Evolutionary conservation across 2,113 vertebrate species (phyloP).

Genomic region (Carassius gibelio): DNA sequence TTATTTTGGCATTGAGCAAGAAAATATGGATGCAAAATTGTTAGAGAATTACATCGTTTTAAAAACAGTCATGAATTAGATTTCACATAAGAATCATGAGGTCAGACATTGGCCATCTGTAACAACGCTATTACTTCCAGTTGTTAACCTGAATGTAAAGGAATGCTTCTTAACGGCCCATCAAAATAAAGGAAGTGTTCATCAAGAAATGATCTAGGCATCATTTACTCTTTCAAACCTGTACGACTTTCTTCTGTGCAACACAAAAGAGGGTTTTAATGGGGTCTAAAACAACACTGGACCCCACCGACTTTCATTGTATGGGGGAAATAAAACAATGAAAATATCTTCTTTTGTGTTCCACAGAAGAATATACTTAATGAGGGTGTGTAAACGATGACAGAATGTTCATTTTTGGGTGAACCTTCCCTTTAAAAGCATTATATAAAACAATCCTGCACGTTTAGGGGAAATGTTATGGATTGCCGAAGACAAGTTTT

Average conservation of each 20-base stretch:
- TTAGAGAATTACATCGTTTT: slow-evolving; percentile 7
- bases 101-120: slow-evolving; percentile 13
- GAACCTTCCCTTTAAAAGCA: slow-evolving; percentile 55
- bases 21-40: slow-evolving; percentile 47
- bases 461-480: slow-evolving; percentile 41
- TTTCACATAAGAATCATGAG: slow-evolving; percentile 42
- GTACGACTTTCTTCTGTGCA: background rate
- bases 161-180: slow-evolving; percentile 65
- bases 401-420: background rate
- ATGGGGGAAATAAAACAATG: background rate
- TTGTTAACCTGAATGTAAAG: slow-evolving; percentile 52
- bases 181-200: slow-evolving; percentile 49
- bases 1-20: slow-evolving; percentile 74
- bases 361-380: background rate
- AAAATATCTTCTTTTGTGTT: background rate
- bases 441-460: slow-evolving; percentile 59
- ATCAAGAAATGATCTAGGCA: background rate
- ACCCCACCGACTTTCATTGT: background rate
- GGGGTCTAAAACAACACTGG: background rate
- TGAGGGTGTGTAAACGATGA: background rate
- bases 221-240: slow-evolving; percentile 8
- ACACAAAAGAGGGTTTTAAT: background rate
- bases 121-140: slow-evolving; percentile 52
- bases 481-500: slow-evolving; percentile 48
- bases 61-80: slow-evolving; percentile 46